Conservation (phyloP, 2,797 vertebrate genomes). For the Falco novaeseelandiae region DNA sequence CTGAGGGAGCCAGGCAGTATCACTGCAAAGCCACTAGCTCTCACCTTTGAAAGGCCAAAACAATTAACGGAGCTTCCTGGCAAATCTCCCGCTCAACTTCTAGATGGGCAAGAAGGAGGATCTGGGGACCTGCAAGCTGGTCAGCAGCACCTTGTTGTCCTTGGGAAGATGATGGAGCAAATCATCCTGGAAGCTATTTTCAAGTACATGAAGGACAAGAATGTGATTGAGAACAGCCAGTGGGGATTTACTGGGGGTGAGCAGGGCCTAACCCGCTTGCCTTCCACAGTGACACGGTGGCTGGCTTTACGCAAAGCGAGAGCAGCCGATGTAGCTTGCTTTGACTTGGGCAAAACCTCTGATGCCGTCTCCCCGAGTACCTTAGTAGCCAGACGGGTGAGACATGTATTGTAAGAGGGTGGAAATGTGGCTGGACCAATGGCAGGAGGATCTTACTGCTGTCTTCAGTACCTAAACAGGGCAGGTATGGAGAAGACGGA, state of each 20-base stretch:
- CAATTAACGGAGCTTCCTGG: neutral
- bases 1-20: neutral
- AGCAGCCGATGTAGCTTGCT: neutral
- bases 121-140: neutral
- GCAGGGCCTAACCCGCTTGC: neutral
- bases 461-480: neutral
- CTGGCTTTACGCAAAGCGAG: neutral
- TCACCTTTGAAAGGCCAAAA: neutral
- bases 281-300: neutral
- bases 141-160: neutral
- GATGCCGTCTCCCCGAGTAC: neutral
- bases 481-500: neutral
- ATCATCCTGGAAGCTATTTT: neutral
- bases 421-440: neutral
- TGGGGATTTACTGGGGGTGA: neutral
- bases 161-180: neutral
- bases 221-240: neutral
- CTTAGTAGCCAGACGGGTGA: neutral
- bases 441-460: neutral
- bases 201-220: neutral
- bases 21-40: neutral
- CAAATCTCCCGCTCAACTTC: neutral
- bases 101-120: neutral
- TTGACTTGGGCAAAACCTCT: neutral
- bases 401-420: neutral